These are phyloP conservation scores for Drosophila anomalata DNA, from an alignment of 2,888 invertebrate species.

Conservation along the genomic window DNA sequence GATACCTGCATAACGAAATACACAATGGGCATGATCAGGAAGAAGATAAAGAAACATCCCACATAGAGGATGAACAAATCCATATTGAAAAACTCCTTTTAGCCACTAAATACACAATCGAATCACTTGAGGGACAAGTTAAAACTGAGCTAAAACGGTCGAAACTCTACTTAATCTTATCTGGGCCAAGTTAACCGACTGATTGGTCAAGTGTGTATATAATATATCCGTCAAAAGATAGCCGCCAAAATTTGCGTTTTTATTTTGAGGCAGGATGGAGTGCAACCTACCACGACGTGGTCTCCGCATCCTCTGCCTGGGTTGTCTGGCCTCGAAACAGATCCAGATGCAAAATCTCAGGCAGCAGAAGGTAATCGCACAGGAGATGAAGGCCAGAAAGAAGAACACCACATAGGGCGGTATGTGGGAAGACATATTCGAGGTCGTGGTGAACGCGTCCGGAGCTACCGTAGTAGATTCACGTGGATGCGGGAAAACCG, in stretches of 20 bases:
- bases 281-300: constrained; percentile 45
- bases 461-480: neutral
- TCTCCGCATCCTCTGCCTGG: neutral
- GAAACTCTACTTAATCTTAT: constrained; percentile 35
- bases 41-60: constrained; percentile 49
- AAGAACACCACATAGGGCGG: constrained; percentile 67
- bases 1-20: constrained; percentile 67
- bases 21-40: constrained; percentile 61
- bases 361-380: constrained; percentile 66
- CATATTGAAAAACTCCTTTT: constrained; percentile 47
- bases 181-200: constrained; percentile 16
- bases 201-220: constrained; percentile 38
- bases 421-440: constrained; percentile 53
- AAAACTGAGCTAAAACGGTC: constrained; percentile 25
- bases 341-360: constrained; percentile 67
- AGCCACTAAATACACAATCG: constrained; percentile 22
- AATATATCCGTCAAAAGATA: neutral
- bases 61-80: constrained; percentile 48
- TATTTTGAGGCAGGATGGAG: constrained; percentile 2
- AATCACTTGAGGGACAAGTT: constrained; percentile 38
- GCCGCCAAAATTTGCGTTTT: constrained; percentile 1
- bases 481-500: constrained; percentile 11
- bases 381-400: constrained; percentile 67
- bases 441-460: neutral
- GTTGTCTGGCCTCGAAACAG: constrained; percentile 55